Base-by-base conservation (phyloP, 2,113 vertebrate species). In the Peucedramus taeniatus region DNA sequence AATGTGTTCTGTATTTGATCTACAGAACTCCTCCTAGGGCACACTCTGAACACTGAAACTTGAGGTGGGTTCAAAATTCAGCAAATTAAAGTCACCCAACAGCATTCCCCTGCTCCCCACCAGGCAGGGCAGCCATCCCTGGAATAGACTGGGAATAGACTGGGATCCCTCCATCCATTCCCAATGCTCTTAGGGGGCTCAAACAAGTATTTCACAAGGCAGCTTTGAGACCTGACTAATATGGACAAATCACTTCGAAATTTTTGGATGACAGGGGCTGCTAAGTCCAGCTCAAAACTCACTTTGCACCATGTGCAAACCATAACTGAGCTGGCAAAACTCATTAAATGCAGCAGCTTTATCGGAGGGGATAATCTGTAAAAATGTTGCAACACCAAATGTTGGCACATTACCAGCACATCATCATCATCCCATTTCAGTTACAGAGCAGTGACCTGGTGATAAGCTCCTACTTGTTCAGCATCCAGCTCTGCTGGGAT, bases 381-480 rank as follows among this genome's bases (percentile, higher is more conserved):
- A 83, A 89, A 81, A 45, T 17, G 26, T 93, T 94, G 80, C 92
- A 84, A 93, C 69, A 76, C 40, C 49, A 68, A 76, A 45, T 4
- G 28, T 35, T 96, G 96, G 90, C 93, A 15, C 39, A 28, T 13
- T 28, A 3, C 80, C 92, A 89, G 83, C 51, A 71, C 83, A 60
- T 18, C 92, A 40, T 18, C 92, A 40, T 51, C 92, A 63, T 70
- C 56, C 44, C 37, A 1, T n/a, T 57, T 49, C 88, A 71, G 79
- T 7, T 53, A 12, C 72, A 70, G 91, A 82, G 51, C 78, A 82
- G 56, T 64, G 93, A 92, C 96, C 83, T 12, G 86, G 64, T 42
- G 86, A 87, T 87, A 50, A 92, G 94, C 92, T 95, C 40, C 72
- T 82, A 50, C 92, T 90, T 84, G 86, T 30, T 79, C 92, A 61